Conservation (phyloP, 2,888 invertebrate species). For the Actias luna region DNA sequence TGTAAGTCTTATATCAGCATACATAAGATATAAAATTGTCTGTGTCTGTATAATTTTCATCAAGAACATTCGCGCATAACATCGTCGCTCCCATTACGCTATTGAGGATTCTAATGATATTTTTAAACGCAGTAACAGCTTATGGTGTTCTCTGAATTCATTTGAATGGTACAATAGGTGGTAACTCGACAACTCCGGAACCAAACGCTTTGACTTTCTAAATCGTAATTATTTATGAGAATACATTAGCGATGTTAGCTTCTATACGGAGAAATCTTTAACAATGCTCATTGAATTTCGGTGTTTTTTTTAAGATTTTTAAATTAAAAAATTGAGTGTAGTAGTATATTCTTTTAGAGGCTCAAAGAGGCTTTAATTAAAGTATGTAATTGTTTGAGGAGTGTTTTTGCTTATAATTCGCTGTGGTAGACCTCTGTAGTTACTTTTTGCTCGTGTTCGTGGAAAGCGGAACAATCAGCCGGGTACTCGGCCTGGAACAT, state of each 20-base stretch:
- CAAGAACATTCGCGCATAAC: neutral
- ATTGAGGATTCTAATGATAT: neutral
- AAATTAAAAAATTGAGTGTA: no score
- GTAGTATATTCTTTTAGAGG: no score
- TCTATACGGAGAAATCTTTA: no score
- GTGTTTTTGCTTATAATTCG: slow-evolving; percentile 83
- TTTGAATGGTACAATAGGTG: neutral
- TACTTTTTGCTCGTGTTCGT: slow-evolving; percentile 90
- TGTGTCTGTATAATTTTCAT: neutral
- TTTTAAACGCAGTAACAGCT: neutral
- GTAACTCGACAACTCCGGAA: neutral
- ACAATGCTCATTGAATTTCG: no score
- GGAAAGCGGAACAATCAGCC: slow-evolving; percentile 89
- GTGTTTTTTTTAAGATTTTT: no score
- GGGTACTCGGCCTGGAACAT: slow-evolving; percentile 84
- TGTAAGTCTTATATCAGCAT: neutral
- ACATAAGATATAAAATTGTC: neutral
- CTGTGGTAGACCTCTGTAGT: slow-evolving; percentile 92
- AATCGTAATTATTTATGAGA: neutral
- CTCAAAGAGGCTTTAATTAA: neutral
- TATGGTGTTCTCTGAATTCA: neutral
- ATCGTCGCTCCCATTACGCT: neutral
- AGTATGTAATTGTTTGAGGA: neutral
- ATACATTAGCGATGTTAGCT: neutral
- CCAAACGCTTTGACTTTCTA: neutral